phyloP scores from a whole-genome alignment of 2,797 vertebrate genomes.

The Melanotaenia boesemani region DNA sequence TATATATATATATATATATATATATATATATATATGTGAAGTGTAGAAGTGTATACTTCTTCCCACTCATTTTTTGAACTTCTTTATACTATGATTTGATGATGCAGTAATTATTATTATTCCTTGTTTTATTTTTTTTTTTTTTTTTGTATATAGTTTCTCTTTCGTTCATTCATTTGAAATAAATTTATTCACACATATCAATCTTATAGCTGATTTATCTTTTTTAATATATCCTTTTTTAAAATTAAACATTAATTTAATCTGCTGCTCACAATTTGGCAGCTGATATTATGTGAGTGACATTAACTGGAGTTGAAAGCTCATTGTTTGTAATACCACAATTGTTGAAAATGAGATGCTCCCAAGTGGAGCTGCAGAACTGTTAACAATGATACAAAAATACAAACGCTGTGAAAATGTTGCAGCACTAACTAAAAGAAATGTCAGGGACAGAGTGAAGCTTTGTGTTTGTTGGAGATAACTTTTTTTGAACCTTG shows the following conservation, averaged over 20 bases:
- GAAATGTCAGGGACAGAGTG: constrained; percentile 62
- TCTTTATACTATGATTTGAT: too few species aligned
- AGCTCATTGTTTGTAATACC: constrained; percentile 27
- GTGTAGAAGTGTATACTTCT: too few species aligned
- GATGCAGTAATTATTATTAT: too few species aligned
- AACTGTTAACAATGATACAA: constrained; percentile 37
- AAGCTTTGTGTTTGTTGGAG: constrained; percentile 45
- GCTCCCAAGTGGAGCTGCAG: constrained; percentile 14
- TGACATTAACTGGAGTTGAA: constrained; percentile 48
- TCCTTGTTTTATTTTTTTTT: too few species aligned
- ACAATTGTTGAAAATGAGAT: constrained; percentile 16
- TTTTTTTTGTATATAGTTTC: too few species aligned
- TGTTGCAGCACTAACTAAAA: constrained; percentile 28
- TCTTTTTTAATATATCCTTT: constrained; percentile 6
- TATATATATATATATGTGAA: too few species aligned
- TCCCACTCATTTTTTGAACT: too few species aligned
- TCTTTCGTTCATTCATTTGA: too few species aligned
- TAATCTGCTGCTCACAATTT: constrained; percentile 8
- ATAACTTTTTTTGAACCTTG: constrained; percentile 63
- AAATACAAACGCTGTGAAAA: constrained; percentile 38
- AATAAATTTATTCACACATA: too few species aligned
- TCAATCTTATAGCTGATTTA: not conserved
- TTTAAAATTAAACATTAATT: not conserved
- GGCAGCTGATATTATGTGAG: constrained; percentile 22
- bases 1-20: too few species aligned